phyloP scores from a whole-genome alignment of 2,797 vertebrate genomes.

The Lagorchestes hirsutus region DNA sequence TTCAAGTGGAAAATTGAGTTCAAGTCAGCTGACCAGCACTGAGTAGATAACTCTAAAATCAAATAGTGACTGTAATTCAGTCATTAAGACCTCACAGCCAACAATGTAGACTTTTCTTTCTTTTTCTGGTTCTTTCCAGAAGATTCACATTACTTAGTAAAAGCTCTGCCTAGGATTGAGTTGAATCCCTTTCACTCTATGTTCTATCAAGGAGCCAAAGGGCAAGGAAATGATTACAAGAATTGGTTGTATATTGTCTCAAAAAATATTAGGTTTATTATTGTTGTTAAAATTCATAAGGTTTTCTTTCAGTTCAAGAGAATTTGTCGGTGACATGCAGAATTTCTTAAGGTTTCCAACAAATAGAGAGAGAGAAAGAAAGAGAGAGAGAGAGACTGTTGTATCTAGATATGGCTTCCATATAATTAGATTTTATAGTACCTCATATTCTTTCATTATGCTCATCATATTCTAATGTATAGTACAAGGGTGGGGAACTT shows the following conservation, averaged over 20 bases:
- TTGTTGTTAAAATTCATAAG: neutral
- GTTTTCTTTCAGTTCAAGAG: neutral
- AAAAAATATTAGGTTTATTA: conserved; percentile 11
- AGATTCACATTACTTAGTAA: conserved; percentile 42
- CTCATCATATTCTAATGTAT: neutral
- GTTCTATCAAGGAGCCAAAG: conserved; percentile 64
- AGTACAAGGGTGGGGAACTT: neutral
- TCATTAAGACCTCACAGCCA: conserved; percentile 59
- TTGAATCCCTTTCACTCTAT: conserved; percentile 59
- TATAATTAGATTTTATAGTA: neutral
- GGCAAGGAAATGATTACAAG: conserved; percentile 67
- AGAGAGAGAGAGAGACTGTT: neutral
- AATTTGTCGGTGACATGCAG: neutral
- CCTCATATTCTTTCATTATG: neutral
- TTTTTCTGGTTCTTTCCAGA: conserved; percentile 45
- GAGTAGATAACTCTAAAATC: conserved; percentile 65
- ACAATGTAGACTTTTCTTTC: conserved; percentile 10
- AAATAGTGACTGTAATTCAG: conserved; percentile 57
- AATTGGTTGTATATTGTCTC: conserved; percentile 18
- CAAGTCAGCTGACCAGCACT: conserved; percentile 60
- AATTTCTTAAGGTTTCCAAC: conserved; percentile 14
- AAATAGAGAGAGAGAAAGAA: neutral
- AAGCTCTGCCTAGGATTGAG: conserved; percentile 50
- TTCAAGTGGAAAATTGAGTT: conserved; percentile 68
- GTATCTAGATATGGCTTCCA: neutral